Percentiles rank a stretch among this genome's conserved stretches.
Conservation (phyloP, 2,797 vertebrate genomes). For the Pseudopleuronectes americanus region DNA sequence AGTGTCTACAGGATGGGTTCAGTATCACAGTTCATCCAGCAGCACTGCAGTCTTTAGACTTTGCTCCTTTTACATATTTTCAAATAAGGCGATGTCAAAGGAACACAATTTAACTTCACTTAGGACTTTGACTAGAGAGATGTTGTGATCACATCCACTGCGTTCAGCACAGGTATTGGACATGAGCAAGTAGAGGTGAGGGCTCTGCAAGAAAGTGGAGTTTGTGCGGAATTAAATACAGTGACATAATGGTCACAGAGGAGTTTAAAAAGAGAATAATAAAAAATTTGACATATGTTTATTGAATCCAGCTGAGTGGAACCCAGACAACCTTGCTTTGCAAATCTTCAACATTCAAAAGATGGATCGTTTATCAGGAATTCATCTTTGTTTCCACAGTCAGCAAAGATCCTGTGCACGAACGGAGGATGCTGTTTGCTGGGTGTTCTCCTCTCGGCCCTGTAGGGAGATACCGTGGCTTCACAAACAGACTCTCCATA, state of each 20-base stretch:
- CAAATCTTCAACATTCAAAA: not conserved
- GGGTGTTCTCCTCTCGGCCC: constrained; percentile 6
- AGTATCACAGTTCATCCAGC: not conserved
- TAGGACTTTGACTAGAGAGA: no score
- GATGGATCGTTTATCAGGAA: not conserved
- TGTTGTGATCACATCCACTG: no score
- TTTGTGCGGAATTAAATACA: not conserved
- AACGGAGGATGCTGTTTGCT: constrained; percentile 11
- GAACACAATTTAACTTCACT: not conserved
- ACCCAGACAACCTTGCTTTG: no score
- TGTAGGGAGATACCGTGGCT: not conserved
- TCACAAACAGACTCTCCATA: not conserved
- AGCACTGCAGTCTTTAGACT: no score
- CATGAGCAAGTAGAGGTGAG: not conserved
- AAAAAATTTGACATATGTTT: not conserved
- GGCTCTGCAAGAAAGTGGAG: not conserved
- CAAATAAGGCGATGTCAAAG: not conserved
- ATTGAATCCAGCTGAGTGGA: no score
- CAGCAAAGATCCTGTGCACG: not conserved
- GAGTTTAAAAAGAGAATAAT: not conserved
- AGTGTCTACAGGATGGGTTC: no score
- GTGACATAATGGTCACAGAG: not conserved
- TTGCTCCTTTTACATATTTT: not conserved
- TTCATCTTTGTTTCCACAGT: not conserved
- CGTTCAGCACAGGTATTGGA: no score